These are phyloP conservation scores for Gordius sp. DNA, from an alignment of 2,888 invertebrate genomes.

Conservation along the genomic window DNA sequence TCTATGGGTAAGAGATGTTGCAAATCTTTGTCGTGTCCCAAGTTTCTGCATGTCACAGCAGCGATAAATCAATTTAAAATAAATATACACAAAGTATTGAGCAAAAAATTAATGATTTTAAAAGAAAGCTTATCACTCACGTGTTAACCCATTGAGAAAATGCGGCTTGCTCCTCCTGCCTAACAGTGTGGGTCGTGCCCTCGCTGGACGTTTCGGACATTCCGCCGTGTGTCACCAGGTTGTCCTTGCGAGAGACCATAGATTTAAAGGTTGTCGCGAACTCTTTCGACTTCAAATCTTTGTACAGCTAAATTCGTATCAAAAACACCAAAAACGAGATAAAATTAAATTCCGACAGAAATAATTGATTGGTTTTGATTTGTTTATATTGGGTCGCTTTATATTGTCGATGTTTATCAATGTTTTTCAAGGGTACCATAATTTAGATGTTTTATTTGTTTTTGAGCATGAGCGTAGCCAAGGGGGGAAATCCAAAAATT, in stretches of 20 bases:
- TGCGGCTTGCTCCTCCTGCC: slow-evolving; percentile 54
- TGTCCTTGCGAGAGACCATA: slow-evolving; percentile 63
- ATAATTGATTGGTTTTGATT: too few relatives aligned
- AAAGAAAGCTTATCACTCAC: too few relatives aligned
- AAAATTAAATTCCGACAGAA: too few relatives aligned
- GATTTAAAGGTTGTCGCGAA: slow-evolving; percentile 72
- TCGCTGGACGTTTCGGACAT: slow-evolving; percentile 64
- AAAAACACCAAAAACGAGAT: too few relatives aligned
- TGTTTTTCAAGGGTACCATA: too few relatives aligned
- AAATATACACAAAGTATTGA: background rate
- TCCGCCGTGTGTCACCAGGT: slow-evolving; percentile 64
- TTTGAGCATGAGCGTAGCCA: too few relatives aligned
- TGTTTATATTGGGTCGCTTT: too few relatives aligned
- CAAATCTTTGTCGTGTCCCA: slow-evolving; percentile 61
- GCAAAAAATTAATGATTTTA: slow-evolving; percentile 19
- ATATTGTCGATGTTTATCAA: too few relatives aligned
- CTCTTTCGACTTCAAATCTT: slow-evolving; percentile 60
- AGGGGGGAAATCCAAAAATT: too few relatives aligned
- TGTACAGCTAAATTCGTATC: slow-evolving; percentile 45
- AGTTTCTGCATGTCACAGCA: slow-evolving; percentile 25
- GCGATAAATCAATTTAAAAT: background rate
- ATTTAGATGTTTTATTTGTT: too few relatives aligned
- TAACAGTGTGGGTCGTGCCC: slow-evolving; percentile 77
- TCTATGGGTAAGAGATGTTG: slow-evolving; percentile 68
- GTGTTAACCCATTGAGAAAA: slow-evolving; percentile 93